Percentiles rank a stretch among this genome's conserved stretches.
Conservation (phyloP, 2,797 vertebrate genomes). For the Prunella strophiata region DNA sequence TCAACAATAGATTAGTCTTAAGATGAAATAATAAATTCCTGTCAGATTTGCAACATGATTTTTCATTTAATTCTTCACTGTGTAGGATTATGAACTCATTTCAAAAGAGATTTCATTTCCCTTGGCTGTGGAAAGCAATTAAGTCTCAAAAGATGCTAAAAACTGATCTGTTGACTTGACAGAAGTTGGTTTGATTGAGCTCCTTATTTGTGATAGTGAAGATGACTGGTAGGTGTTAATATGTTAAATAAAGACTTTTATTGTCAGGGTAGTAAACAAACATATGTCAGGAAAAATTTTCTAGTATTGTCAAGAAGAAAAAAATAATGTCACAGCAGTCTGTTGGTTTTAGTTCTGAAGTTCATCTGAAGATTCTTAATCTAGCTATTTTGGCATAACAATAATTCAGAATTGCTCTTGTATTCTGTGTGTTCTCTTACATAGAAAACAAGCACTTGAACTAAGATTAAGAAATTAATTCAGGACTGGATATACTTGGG, state of each 20-base stretch:
- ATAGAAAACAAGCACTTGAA: background rate
- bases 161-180: background rate
- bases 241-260: background rate
- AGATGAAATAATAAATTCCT: slow-evolving; percentile 4
- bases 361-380: background rate
- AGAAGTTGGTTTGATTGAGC: background rate
- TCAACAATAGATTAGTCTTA: background rate
- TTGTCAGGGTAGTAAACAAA: background rate
- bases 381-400: background rate
- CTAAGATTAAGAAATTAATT: background rate
- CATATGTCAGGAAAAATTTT: background rate
- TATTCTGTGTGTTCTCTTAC: background rate
- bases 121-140: slow-evolving; percentile 16
- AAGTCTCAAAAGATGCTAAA: slow-evolving; percentile 32
- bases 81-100: slow-evolving; percentile 15
- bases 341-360: background rate
- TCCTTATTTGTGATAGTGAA: background rate
- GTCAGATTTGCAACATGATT: background rate
- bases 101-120: background rate
- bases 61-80: slow-evolving; percentile 35
- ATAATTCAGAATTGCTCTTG: background rate
- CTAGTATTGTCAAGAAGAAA: background rate
- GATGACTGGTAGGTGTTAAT: background rate
- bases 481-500: background rate
- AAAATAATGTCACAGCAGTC: background rate